Evolutionary conservation across 2,113 vertebrate genomes (phyloP).

Genomic region (Aspiorhynchus laticeps): DNA sequence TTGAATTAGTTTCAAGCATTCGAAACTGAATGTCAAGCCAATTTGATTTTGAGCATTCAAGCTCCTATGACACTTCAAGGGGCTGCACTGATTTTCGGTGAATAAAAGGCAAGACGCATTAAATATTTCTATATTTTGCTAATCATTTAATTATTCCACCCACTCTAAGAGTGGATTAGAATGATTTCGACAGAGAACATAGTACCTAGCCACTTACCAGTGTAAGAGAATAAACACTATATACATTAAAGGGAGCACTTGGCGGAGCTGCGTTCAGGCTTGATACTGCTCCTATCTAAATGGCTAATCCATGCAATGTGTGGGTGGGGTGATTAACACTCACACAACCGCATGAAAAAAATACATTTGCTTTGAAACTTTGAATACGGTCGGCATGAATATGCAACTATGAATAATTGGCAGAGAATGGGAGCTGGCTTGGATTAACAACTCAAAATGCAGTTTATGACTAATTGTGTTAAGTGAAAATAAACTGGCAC

Average conservation of each 20-base stretch:
- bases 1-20: slow-evolving; percentile 50
- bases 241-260: slow-evolving; percentile 69
- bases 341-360: slow-evolving; percentile 68
- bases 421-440: slow-evolving; percentile 74
- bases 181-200: slow-evolving; percentile 54
- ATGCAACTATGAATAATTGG: slow-evolving; percentile 80
- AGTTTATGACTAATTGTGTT: slow-evolving; percentile 82
- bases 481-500: slow-evolving; percentile 81
- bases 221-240: slow-evolving; percentile 69
- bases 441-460: slow-evolving; percentile 74
- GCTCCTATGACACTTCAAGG: slow-evolving; percentile 65
- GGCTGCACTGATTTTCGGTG: slow-evolving; percentile 72
- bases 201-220: slow-evolving; percentile 72
- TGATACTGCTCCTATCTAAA: slow-evolving; percentile 74
- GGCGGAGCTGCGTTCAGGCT: slow-evolving; percentile 70
- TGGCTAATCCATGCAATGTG: slow-evolving; percentile 78
- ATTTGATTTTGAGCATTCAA: slow-evolving; percentile 74
- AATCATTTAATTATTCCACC: slow-evolving; percentile 82
- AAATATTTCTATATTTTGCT: slow-evolving; percentile 80
- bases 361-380: slow-evolving; percentile 80
- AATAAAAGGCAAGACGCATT: slow-evolving; percentile 69
- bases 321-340: slow-evolving; percentile 80
- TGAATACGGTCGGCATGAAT: slow-evolving; percentile 74
- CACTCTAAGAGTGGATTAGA: slow-evolving; percentile 75
- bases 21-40: slow-evolving; percentile 55